Evolutionary conservation across 2,797 vertebrate genomes (phyloP), one percentile per base, ranked within the genome.

Genomic region (Danio jaintianensis): DNA sequence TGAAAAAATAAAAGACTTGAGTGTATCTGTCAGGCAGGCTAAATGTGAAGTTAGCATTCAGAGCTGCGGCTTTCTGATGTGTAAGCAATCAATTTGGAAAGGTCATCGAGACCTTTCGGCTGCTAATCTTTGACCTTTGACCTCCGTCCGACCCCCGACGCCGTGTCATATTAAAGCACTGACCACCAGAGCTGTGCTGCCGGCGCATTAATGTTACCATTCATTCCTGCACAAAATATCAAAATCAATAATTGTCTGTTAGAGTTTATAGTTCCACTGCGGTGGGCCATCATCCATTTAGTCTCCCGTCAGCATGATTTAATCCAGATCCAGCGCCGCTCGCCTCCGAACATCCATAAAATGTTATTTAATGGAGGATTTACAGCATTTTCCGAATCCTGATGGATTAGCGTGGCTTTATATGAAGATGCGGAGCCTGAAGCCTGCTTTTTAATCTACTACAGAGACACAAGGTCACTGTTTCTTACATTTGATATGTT

Each of bases 231-330:
- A 88, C 86, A 82, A 88, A 87, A 89, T 73, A 83, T 81, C 69
- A 15, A 56, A 80, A 94, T 95, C 94, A 93, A 95, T 95, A 94
- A 52, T 87, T 90, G 93, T 89, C 93, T 91, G 84, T 89, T 80
- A 90, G 92, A 90, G 91, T 94, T 95, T 94, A 95, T 93, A 87
- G 92, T 88, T 52, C 29, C 79, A 20, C 15, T 73, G 86, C 85
- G 87, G 82, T 88, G 89, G 88, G 87, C 91, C 90, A 81, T 88
- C 86, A 89, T 75, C 79, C 86, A 83, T 89, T 86, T 79, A 86
- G 89, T 88, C 86, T 86, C 70, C 38, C 86, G 89, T 90, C 90
- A 84, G 62, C 88, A 83, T 93, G 91, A 94, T 94, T 94, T 93
- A 94, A 79, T 36, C 71, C 63, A 59, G 85, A 78, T 80, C 75